Base-by-base conservation (phyloP, 1,140 invertebrate species). In the Agrilus planipennis region DNA sequence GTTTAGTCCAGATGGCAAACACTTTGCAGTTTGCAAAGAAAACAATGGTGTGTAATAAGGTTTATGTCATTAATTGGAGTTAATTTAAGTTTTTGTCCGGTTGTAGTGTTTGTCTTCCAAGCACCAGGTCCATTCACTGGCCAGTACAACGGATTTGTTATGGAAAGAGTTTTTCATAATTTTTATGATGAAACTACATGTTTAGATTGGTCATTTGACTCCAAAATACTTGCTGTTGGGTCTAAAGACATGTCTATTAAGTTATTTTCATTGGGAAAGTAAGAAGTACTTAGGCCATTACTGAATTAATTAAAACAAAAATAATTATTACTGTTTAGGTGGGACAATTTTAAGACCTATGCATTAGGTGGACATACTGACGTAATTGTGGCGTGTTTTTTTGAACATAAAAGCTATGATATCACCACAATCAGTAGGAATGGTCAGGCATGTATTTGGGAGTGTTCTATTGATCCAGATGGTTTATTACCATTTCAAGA, bases 1-100 rank as follows among this genome's bases (percentile, higher is more conserved):
- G 53, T 99, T 97, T 65, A 95, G 90, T 61, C 92, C 92, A 0
- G 81, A 97, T 77, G 90, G 91, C 28, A 84, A 79, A 68, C 78
- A 85, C 55, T 87, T 96, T 75, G 90, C 90, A 12, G 79, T 88
- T 15, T 87, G 86, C 20, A 84, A 85, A 64, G 79, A 83, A 57
- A 83, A 82, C 59, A 81, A 75, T 63, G 79, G 80, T 83, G 70
- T 62, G 39, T 45, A 2, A 42, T 31, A 47, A 41, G 11, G 15
- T 41, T 10, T 45, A 27, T 44, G 41, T 38, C 7, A 32, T 32
- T 32, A 7, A 25, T 29, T 29, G n/a, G n/a, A 11, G 20, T 39
- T 21, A 31, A 19, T 43, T 36, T 6, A 1, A 3, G 34, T 25
- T 41, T 34, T 34, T 22, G 6, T 31, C 23, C 15, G 38, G 41